Conservation (phyloP, 2,888 invertebrate species). For the Drosophila parthenogenetica region DNA sequence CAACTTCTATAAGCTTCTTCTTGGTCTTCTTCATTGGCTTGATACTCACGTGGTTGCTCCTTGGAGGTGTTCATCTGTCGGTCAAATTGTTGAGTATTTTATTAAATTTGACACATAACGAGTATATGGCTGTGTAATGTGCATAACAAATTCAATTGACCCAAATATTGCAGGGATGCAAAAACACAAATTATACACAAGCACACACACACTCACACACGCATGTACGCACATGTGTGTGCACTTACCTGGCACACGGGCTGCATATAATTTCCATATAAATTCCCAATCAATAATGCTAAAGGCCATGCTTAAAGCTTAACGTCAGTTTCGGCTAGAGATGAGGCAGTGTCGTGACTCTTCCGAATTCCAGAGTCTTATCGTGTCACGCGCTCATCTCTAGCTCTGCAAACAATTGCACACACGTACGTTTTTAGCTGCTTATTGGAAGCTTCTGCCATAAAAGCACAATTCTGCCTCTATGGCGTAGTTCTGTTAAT, state of each 20-base stretch:
- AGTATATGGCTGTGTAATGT: conserved; percentile 35
- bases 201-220: conserved; percentile 9
- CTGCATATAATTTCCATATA: conserved; percentile 35
- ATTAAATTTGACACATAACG: conserved; percentile 63
- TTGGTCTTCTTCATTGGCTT: not conserved
- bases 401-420: not conserved
- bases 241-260: conserved; percentile 11
- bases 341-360: conserved; percentile 7
- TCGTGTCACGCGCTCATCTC: conserved; percentile 4
- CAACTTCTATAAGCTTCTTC: not conserved
- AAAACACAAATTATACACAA: conserved; percentile 35
- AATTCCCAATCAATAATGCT: conserved; percentile 60
- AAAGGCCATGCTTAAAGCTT: conserved; percentile 43
- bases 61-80: conserved; percentile 34
- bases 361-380: no score
- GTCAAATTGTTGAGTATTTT: conserved; percentile 47
- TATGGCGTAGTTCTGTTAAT: not conserved
- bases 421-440: not conserved
- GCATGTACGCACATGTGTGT: conserved; percentile 10
- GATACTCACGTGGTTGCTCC: not conserved
- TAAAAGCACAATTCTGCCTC: not conserved
- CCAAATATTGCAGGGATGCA: conserved; percentile 59
- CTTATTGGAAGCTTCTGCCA: not conserved
- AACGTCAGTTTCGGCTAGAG: conserved; percentile 16
- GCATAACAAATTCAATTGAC: conserved; percentile 75